Evolutionary conservation across 2,888 invertebrate genomes (phyloP), one percentile per base, ranked within the genome.

Genomic region (Acheta domesticus): DNA sequence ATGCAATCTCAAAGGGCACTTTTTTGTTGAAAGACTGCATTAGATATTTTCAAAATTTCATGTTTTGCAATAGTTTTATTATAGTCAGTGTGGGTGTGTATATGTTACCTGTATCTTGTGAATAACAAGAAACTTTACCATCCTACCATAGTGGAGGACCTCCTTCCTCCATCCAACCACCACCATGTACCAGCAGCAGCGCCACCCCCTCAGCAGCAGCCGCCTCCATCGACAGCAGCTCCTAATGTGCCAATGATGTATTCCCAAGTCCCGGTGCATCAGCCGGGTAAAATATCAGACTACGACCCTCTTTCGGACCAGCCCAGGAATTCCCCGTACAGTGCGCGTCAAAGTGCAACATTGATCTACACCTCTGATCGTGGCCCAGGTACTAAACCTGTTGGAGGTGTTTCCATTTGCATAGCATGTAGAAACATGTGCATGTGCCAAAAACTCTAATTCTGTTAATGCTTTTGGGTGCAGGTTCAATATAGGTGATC

Each of bases 361-460:
- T 90, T 96, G 83, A 95, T 96, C 84, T 96, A 96, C 87, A 95
- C 95, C 84, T 93, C 93, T 76, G 92, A 93, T 86, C 90, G 90
- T 84, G 91, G 92, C 82, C 89, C 91, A 86, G 92, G 92, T 88
- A 89, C 49, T 48, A 23, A 48, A n/a, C 19, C 76, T 36, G 19
- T 23, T 74, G 36, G 36, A 36, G 36, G 36, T 36, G 36, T 36
- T 36, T 36, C 36, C 36, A 36, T 36, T 36, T 36, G 36, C 36
- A 36, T 36, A 36, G 36, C 36, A 36, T 36, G 36, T 8, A 36
- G 5, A 36, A 23, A 36, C 36, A 36, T 36, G 36, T 36, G 36
- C 36, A 36, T 36, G 36, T 36, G 36, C 36, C 36, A 36, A 5
- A 36, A 36, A 36, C 36, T 36, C 36, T 36, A 36, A 36, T 8